Conservation (phyloP, 2,113 vertebrate genomes). For the Burhinus oedicnemus region DNA sequence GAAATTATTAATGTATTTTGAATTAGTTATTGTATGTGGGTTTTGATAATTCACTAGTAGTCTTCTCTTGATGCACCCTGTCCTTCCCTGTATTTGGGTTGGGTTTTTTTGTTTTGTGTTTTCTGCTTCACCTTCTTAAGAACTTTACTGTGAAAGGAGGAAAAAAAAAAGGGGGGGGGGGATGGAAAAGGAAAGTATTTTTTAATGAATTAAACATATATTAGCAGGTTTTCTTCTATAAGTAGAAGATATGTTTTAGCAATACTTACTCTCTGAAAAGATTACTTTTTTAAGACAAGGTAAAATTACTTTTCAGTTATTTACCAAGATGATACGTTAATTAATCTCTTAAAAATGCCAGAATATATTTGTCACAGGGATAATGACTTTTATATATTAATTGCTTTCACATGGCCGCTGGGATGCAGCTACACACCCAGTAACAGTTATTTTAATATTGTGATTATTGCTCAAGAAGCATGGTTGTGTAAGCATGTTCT, state of each 20-base stretch:
- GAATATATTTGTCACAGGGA: neutral
- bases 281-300: neutral
- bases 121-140: neutral
- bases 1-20: neutral
- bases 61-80: neutral
- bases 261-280: neutral
- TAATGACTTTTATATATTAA: neutral
- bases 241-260: neutral
- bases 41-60: neutral
- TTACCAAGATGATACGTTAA: neutral
- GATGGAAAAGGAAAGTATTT: too few relatives aligned
- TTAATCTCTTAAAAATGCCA: neutral
- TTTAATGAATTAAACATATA: neutral
- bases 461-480: neutral
- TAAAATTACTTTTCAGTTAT: neutral
- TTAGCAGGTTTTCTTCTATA: neutral
- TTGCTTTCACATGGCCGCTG: neutral
- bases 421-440: neutral
- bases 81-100: neutral
- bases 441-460: neutral
- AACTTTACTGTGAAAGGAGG: neutral
- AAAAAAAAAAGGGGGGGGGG: too few relatives aligned
- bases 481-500: accelerated
- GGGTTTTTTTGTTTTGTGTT: neutral
- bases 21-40: neutral